Evolutionary conservation across 23 tunicate genomes (phyloP).

Genomic region (Clavelina lepadiformis): DNA sequence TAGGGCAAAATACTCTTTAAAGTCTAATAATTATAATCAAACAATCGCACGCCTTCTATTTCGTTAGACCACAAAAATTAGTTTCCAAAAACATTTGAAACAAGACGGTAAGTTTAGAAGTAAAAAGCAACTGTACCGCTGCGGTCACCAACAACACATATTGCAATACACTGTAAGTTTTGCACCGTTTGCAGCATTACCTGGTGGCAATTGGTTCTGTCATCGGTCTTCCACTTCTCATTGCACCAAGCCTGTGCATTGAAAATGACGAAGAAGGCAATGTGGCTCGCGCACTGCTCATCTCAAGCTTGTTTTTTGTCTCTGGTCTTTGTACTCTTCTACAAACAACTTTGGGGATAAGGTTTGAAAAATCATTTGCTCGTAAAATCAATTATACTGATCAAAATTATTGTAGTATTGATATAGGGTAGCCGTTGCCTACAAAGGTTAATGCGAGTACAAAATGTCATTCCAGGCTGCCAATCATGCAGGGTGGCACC

Average conservation of each 20-base stretch:
- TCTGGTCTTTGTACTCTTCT: conserved; percentile 62
- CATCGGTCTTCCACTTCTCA: conserved; percentile 17
- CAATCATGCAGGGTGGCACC: conserved; percentile 82
- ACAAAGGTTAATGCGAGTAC: too few relatives aligned
- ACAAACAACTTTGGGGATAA: conserved; percentile 73
- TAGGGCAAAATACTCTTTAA: too few relatives aligned
- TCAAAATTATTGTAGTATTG: too few relatives aligned
- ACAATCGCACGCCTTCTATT: too few relatives aligned
- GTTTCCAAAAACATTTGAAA: too few relatives aligned
- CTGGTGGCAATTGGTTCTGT: conserved; percentile 8
- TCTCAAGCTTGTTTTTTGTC: conserved; percentile 48
- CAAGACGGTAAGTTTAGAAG: too few relatives aligned
- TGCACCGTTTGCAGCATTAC: conserved; percentile 5
- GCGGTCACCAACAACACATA: background rate
- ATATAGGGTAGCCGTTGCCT: too few relatives aligned
- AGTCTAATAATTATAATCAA: too few relatives aligned
- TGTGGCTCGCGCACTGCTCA: conserved; percentile 38
- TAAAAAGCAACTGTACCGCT: too few relatives aligned
- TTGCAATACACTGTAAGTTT: background rate
- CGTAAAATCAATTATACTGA: too few relatives aligned
- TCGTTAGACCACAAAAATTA: too few relatives aligned
- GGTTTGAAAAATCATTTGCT: conserved; percentile 22
- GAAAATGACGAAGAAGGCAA: conserved; percentile 54
- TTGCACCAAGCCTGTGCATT: conserved; percentile 20
- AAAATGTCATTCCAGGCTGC: conserved; percentile 67